These are phyloP conservation scores for Stegophylla sp. DNA, from an alignment of 2,888 invertebrate genomes.

Conservation along the genomic window DNA sequence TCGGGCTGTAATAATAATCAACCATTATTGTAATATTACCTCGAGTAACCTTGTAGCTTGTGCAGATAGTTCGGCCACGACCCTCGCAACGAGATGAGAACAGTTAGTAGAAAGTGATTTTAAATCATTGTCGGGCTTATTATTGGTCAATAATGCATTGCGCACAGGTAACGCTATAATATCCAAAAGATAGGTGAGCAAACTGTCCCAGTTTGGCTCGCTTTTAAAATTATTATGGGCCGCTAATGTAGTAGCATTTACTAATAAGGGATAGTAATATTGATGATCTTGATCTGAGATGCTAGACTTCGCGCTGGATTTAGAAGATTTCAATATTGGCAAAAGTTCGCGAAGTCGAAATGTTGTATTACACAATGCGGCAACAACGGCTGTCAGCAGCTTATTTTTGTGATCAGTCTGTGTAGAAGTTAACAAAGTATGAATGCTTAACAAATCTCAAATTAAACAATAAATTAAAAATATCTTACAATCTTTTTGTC, in stretches of 20 bases:
- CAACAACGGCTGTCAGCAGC: constrained; percentile 79
- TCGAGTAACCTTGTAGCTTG: constrained; percentile 80
- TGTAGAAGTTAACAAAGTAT: constrained; percentile 61
- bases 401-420: constrained; percentile 63
- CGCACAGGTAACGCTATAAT: constrained; percentile 81
- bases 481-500: constrained; percentile 45
- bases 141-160: constrained; percentile 63
- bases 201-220: constrained; percentile 44
- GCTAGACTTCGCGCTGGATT: constrained; percentile 62
- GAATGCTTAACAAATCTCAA: background rate
- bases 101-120: constrained; percentile 71
- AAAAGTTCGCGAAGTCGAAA: constrained; percentile 78
- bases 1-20: background rate
- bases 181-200: constrained; percentile 80
- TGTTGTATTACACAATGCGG: constrained; percentile 82
- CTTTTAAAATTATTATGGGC: constrained; percentile 37
- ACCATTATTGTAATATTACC: constrained; percentile 66
- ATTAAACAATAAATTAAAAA: background rate
- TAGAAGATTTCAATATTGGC: constrained; percentile 69
- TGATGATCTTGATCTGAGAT: constrained; percentile 67
- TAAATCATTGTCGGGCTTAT: constrained; percentile 54
- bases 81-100: constrained; percentile 80
- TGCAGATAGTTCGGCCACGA: constrained; percentile 86
- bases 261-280: constrained; percentile 78
- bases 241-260: constrained; percentile 66